Base-by-base conservation (phyloP, 2,888 invertebrate species). In the Andrena praecox region DNA sequence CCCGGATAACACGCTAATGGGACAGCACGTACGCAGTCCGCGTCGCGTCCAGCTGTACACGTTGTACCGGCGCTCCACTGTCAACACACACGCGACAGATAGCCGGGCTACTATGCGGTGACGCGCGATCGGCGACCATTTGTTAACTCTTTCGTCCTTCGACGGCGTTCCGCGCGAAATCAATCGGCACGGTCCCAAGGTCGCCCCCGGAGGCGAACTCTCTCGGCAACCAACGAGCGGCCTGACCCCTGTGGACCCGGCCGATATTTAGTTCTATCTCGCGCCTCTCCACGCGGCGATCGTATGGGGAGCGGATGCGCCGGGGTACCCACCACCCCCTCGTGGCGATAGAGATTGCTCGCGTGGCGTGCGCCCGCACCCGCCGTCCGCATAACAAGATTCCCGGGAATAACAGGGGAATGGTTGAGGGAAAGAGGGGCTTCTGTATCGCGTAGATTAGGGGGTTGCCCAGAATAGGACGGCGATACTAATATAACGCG, bases 1-100 rank as follows among this genome's bases (percentile, higher is more conserved):
- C 85, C 48, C 69, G 85, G 88, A 90, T 90, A 87, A 85, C 63
- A 54, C 62, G 68, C 67, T 74, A 76, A 76, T 80, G 63, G 63
- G 59, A 60, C 62, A 68, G 54, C 68, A 70, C 31, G 48, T 63
- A 77, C 72, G 62, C 50, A 68, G 62, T 59, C 54, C 68, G 62
- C 4, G 20, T 33, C 35, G 33, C 33, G 72, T 16, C 20, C 67
- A 67, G 27, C 67, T 71, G 69, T 67, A 74, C 59, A 27, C 56
- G 60, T 54, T 52, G 8, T 12, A 63, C 64, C 70, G 27, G 54
- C 50, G 31, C 24, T 29, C 24, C 33, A 67, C 62, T 71, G 74
- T 82, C 77, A 77, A 73, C 60, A 60, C 42, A n/a, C 31, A 74
- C 35, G 48, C 29, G 48, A 42, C n/a, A 16, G 62, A 71, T 67